These are phyloP conservation scores for Theocolax elegans DNA, from an alignment of 1,140 invertebrate genomes.

Conservation along the genomic window DNA sequence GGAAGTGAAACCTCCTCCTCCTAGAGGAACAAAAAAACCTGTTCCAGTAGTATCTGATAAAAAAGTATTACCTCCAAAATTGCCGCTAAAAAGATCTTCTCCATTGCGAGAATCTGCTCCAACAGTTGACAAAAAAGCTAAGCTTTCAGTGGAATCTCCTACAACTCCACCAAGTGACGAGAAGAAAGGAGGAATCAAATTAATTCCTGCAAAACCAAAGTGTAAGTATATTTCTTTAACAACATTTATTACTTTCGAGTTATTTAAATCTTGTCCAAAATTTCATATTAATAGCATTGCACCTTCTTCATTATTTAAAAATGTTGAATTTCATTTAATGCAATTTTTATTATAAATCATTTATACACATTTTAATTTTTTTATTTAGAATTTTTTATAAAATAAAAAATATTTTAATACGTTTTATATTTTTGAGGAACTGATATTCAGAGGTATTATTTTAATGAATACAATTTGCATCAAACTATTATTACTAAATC, in stretches of 20 bases:
- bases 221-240: slow-evolving; percentile 76
- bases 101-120: slow-evolving; percentile 68
- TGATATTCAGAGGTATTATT: slow-evolving; percentile 29
- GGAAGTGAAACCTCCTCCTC: slow-evolving; percentile 81
- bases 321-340: no score
- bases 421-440: slow-evolving; percentile 28
- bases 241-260: slow-evolving; percentile 1
- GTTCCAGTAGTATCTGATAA: slow-evolving; percentile 69
- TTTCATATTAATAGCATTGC: neutral
- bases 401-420: no score
- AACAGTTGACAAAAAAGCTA: slow-evolving; percentile 81
- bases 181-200: slow-evolving; percentile 82
- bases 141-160: slow-evolving; percentile 67
- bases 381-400: no score
- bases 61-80: slow-evolving; percentile 67
- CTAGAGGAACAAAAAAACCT: slow-evolving; percentile 67
- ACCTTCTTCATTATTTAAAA: neutral
- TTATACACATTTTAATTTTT: neutral
- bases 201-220: slow-evolving; percentile 88
- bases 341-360: no score
- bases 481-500: no score
- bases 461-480: no score
- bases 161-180: slow-evolving; percentile 66
- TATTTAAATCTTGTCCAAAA: neutral
- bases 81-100: slow-evolving; percentile 73